phyloP scores from a whole-genome alignment of 2,888 invertebrate species.

The Nymphalis polychloros region DNA sequence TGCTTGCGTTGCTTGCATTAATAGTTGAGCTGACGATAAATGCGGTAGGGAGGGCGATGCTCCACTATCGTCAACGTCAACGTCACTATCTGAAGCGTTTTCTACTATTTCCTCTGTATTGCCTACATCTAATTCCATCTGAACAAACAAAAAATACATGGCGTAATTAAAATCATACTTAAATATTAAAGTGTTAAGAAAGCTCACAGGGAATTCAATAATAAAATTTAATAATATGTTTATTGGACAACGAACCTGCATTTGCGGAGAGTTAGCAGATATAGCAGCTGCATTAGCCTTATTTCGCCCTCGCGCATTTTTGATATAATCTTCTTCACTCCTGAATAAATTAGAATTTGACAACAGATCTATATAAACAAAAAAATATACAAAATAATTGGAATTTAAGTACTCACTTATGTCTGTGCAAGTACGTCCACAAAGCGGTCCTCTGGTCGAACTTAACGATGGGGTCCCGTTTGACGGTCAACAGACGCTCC shows the following conservation, averaged over 20 bases:
- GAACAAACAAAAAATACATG: slow-evolving; percentile 1
- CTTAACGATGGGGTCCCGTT: slow-evolving; percentile 93
- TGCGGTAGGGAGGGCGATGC: slow-evolving; percentile 48
- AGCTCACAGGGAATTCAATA: not conserved
- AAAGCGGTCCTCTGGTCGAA: slow-evolving; percentile 95
- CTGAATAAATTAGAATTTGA: slow-evolving; percentile 42
- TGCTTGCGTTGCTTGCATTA: slow-evolving; percentile 66
- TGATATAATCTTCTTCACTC: slow-evolving; percentile 72
- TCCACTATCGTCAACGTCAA: slow-evolving; percentile 69
- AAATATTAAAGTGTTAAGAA: not conserved
- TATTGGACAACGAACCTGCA: slow-evolving; percentile 33
- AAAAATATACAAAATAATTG: not conserved
- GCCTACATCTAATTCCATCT: slow-evolving; percentile 58
- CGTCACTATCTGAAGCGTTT: slow-evolving; percentile 71
- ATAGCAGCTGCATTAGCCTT: slow-evolving; percentile 53
- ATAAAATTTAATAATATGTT: not conserved
- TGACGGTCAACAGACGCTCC: slow-evolving; percentile 92
- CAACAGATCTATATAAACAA: no score
- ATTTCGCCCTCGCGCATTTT: slow-evolving; percentile 57
- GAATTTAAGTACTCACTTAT: slow-evolving; percentile 58
- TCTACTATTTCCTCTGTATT: slow-evolving; percentile 60
- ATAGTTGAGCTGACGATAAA: slow-evolving; percentile 68
- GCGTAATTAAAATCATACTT: not conserved
- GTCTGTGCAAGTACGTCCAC: slow-evolving; percentile 97
- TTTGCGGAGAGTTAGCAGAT: slow-evolving; percentile 43